Evolutionary conservation across 2,113 vertebrate genomes (phyloP).

Genomic region (Rhineura floridana): DNA sequence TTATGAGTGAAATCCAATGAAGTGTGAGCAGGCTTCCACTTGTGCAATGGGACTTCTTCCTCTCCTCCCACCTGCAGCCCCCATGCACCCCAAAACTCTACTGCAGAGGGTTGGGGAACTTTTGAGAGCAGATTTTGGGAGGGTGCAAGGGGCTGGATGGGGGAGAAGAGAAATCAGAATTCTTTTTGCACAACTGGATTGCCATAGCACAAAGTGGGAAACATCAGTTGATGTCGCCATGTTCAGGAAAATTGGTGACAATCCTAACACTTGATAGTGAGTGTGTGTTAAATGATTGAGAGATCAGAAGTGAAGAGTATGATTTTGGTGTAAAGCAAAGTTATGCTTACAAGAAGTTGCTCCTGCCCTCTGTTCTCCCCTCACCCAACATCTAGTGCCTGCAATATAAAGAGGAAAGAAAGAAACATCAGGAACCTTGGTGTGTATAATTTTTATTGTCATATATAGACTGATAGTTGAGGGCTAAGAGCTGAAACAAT

Average conservation of each 20-base stretch:
- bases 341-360: constrained; percentile 57
- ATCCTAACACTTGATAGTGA: constrained; percentile 24
- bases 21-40: too few species aligned
- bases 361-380: constrained; percentile 54
- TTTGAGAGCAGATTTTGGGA: too few species aligned
- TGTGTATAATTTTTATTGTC: constrained; percentile 81
- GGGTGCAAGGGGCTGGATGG: too few species aligned
- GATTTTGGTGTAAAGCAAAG: constrained; percentile 39
- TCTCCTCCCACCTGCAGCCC: too few species aligned
- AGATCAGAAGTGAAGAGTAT: constrained; percentile 35
- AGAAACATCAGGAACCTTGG: constrained; percentile 68
- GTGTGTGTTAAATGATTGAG: constrained; percentile 21
- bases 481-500: constrained; percentile 83
- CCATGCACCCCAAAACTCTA: too few species aligned
- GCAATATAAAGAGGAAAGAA: constrained; percentile 57
- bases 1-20: too few species aligned
- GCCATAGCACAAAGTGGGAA: too few species aligned
- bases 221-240: neutral
- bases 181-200: too few species aligned
- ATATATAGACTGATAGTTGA: constrained; percentile 82
- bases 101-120: too few species aligned
- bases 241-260: constrained; percentile 47
- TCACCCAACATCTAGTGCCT: constrained; percentile 38
- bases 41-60: too few species aligned
- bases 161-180: too few species aligned